Base-by-base conservation (phyloP, 2,888 invertebrate species). In the Xanthorhoe spadicearia region DNA sequence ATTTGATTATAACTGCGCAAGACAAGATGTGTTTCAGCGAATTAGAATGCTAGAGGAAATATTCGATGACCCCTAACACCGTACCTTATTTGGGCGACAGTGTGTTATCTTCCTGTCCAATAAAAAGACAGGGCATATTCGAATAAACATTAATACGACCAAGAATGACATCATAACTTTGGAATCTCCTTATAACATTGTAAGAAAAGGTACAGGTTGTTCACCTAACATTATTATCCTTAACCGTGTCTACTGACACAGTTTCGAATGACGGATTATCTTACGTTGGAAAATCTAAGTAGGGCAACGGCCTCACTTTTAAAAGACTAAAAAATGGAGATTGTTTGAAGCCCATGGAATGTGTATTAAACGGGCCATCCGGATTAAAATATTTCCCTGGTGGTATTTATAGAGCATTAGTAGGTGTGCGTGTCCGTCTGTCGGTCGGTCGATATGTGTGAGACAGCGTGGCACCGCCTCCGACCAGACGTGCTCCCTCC, bases 381-480 rank as follows among this genome's bases (percentile, higher is more conserved):
- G 89, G 90, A 92, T 92, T 91, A 90, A 92, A 92, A 93, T 92
- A 92, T 92, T 92, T 90, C 87, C 84, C 83, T 85, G 84, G 77
- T 78, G 88, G 80, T 92, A 92, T 92, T 91, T 89, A 89, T 92
- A 92, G 92, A 90, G 83, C 87, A 83, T 85, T 86, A 82, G 88
- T 86, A 87, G 88, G 89, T 89, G 90, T 91, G 88, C 83, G 90
- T 87, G 87, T 87, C 78, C 81, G 87, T 87, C 83, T 87, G 87
- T 87, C 80, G 84, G 87, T 82, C 81, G 87, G 81, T 86, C 86
- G 85, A 84, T 87, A 81, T 83, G 83, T 87, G 88, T 89, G 90
- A 92, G 93, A 92, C 92, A 85, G 92, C 92, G 89, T 92, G 93
- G 93, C 92, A 92, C 92, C 92, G 87, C 84, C 87, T 87, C 81